Conservation (phyloP, 37 sponge, comb jelly and placozoan genomes). For the Oscarella lobularis region DNA sequence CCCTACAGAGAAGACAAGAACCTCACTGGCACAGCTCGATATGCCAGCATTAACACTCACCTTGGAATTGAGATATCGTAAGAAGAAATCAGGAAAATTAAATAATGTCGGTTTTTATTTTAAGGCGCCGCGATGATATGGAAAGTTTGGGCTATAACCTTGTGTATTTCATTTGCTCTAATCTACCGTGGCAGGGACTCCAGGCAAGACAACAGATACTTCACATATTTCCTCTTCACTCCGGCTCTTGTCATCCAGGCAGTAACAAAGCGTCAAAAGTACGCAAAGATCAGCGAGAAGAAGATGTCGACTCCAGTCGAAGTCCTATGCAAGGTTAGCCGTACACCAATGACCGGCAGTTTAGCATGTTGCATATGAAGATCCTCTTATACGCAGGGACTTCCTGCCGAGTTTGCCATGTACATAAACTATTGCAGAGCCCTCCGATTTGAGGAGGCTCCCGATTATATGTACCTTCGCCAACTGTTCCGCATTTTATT, state of each 20-base stretch:
- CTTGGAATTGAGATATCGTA: slow-evolving; percentile 89
- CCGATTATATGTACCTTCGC: slow-evolving; percentile 98
- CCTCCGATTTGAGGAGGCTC: slow-evolving; percentile 92
- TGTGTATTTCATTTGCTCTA: slow-evolving; percentile 97
- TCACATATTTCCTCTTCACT: too few species aligned
- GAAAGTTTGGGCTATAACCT: slow-evolving; percentile 92
- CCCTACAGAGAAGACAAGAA: slow-evolving; percentile 97
- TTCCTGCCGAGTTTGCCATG: slow-evolving; percentile 98
- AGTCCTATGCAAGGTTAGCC: slow-evolving; percentile 88
- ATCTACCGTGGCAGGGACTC: slow-evolving; percentile 95
- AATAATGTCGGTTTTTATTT: background rate
- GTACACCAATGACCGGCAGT: too few species aligned
- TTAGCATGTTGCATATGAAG: too few species aligned
- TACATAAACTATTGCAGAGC: slow-evolving; percentile 98
- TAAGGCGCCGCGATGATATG: slow-evolving; percentile 95
- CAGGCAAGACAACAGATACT: too few species aligned
- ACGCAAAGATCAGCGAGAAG: slow-evolving; percentile 97
- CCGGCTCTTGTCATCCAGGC: too few species aligned
- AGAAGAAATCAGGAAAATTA: too few species aligned
- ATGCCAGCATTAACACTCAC: slow-evolving; percentile 98
- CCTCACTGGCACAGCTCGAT: slow-evolving; percentile 96
- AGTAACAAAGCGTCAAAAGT: slow-evolving; percentile 98
- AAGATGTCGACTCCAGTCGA: slow-evolving; percentile 98
- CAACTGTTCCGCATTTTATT: slow-evolving; percentile 95
- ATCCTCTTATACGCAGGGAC: slow-evolving; percentile 55